Evolutionary conservation across 2,888 invertebrate genomes (phyloP), one percentile per base, ranked within the genome.

Genomic region (Perizoma affinitatum): DNA sequence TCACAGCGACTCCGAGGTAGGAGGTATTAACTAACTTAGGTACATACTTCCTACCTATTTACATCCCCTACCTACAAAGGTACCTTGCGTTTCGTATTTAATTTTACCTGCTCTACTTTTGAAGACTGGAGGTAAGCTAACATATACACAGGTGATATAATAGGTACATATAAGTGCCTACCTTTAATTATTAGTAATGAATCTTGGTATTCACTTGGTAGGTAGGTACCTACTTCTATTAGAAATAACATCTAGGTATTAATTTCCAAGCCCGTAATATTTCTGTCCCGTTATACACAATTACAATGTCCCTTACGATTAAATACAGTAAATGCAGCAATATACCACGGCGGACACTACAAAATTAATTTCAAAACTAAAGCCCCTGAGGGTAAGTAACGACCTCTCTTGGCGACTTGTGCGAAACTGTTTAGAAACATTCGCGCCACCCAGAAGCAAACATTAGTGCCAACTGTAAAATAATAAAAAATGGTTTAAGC

Each of bases 271-370:
- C 45, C 53, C 22, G 65, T 71, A 67, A 71, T 67, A 67, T 67
- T 61, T 61, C 41, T 10, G 65, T 66, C 61, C 71, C 69, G 73
- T 78, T 73, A 70, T 61, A 56, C 59, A 69, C 69, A 76, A 74
- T 80, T 73, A 75, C 70, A 66, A 66, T 74, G 75, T 76, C 74
- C 67, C 67, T 67, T 67, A 67, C 69, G 66, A 78, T 75, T 76
- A 77, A 75, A 73, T 72, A 67, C 67, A 70, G 70, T 50, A 63
- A 77, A 71, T 71, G 73, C 71, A 10, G 49, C 65, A 71, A 71
- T 70, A 61, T 65, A 63, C 62, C 65, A 61, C 61, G 61, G 61
- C 61, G 61, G 61, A 58, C 54, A 66, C 57, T 65, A 69, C 67
- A 61, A 69, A 73, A 80, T 77, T 76, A 74, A 77, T 74, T 71